Conservation (phyloP, 2,797 vertebrate species). For the Manis javanica region DNA sequence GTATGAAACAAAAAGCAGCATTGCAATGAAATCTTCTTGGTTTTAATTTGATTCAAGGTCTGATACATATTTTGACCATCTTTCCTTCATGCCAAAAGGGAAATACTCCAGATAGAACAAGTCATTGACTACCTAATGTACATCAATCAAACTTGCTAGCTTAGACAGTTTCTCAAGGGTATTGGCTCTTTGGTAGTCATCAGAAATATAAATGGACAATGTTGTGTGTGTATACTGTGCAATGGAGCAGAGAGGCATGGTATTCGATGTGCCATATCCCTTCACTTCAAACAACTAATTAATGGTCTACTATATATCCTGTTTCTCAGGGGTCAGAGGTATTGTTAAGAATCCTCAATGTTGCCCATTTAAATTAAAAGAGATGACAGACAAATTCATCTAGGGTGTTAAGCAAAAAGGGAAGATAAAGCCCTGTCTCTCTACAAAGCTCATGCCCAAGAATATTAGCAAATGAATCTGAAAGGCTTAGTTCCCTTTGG, state of each 20-base stretch:
- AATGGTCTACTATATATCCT: conserved; percentile 69
- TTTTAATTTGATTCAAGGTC: conserved; percentile 69
- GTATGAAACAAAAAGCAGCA: conserved; percentile 65
- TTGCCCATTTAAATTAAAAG: conserved; percentile 72
- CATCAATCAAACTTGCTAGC: conserved; percentile 67
- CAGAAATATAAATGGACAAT: conserved; percentile 69
- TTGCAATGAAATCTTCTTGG: conserved; percentile 70
- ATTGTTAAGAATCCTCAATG: conserved; percentile 69
- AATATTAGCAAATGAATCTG: background rate
- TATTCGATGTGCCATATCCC: conserved; percentile 43
- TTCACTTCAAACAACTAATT: conserved; percentile 77
- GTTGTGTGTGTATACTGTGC: conserved; percentile 38
- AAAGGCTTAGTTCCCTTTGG: background rate
- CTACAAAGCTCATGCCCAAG: background rate
- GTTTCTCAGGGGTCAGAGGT: conserved; percentile 70
- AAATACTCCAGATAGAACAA: conserved; percentile 65
- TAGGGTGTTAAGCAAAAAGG: background rate
- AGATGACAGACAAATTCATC: conserved; percentile 62
- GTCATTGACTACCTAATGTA: conserved; percentile 51
- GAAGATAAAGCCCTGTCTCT: background rate
- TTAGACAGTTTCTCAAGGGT: conserved; percentile 54
- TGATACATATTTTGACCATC: conserved; percentile 81
- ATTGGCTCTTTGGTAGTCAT: conserved; percentile 41
- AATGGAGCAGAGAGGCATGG: conserved; percentile 65
- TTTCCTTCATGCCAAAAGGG: conserved; percentile 29